phyloP scores from a whole-genome alignment of 2,113 vertebrate genomes.

The Psilopsiagon aymara region DNA sequence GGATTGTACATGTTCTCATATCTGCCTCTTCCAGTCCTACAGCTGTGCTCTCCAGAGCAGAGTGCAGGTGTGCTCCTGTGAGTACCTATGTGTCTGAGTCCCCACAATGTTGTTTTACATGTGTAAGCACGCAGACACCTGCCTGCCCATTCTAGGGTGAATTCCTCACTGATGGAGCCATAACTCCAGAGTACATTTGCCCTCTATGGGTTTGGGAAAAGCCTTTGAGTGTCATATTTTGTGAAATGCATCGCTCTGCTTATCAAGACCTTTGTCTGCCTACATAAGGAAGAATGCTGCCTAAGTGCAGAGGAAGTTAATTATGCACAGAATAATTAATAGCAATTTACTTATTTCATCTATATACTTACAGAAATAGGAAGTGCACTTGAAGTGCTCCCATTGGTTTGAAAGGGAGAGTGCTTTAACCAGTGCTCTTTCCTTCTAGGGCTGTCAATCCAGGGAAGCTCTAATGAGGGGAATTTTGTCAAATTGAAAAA shows the following conservation, averaged over 20 bases:
- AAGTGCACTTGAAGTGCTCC: background rate
- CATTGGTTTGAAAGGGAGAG: background rate
- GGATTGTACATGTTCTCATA: background rate
- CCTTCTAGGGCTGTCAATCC: background rate
- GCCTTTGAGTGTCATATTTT: background rate
- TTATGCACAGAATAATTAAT: conserved; percentile 43
- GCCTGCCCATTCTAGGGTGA: background rate
- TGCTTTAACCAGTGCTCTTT: background rate
- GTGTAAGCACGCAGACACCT: background rate
- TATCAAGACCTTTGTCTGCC: background rate
- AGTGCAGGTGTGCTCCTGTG: background rate
- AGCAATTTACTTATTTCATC: conserved; percentile 16
- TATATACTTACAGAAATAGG: background rate
- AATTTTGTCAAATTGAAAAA: background rate
- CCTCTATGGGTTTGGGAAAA: background rate
- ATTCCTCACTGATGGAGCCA: background rate
- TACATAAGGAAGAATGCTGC: background rate
- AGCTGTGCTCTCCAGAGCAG: background rate
- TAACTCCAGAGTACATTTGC: background rate
- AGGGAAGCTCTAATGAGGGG: background rate
- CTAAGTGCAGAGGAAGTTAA: conserved; percentile 4
- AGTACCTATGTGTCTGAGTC: background rate
- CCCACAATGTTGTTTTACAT: rapidly evolving
- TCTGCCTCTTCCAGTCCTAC: background rate
- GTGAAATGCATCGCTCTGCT: background rate